A percentile compares a stretch with the other conserved stretches of the same genome.
These are phyloP conservation scores for Nothobranchius kuhntae DNA, from an alignment of 2,113 vertebrate genomes.

Conservation along the genomic window DNA sequence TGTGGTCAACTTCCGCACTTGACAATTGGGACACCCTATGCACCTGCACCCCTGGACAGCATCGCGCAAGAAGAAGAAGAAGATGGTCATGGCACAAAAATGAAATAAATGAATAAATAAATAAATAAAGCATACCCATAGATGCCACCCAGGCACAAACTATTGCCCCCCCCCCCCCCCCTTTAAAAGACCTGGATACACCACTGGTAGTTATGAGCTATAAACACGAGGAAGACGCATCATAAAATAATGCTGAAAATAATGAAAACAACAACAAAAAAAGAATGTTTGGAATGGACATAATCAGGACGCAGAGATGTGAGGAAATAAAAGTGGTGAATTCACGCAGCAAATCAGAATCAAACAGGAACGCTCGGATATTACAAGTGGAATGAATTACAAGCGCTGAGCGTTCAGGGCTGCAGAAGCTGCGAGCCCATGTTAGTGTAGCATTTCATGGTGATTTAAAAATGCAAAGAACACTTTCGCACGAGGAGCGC, in stretches of 20 bases:
- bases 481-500: constrained; percentile 33
- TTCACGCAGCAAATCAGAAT: constrained; percentile 45
- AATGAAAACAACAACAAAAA: constrained; percentile 31
- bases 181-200: too few species aligned
- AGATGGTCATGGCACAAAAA: too few species aligned
- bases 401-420: constrained; percentile 15
- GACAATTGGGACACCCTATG: too few species aligned
- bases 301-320: constrained; percentile 31
- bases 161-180: too few species aligned
- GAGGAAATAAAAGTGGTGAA: constrained; percentile 56
- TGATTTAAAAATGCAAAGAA: constrained; percentile 57
- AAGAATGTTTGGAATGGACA: constrained; percentile 22
- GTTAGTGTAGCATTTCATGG: constrained; percentile 36
- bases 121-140: too few species aligned
- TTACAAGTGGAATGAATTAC: constrained; percentile 51
- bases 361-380: constrained; percentile 43
- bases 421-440: constrained; percentile 49
- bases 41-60: too few species aligned
- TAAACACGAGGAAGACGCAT: constrained; percentile 33
- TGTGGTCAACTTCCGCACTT: too few species aligned
- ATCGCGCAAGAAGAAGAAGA: too few species aligned
- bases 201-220: constrained; percentile 22
- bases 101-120: too few species aligned
- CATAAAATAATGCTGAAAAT: constrained; percentile 29
- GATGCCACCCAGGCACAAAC: too few species aligned